Conservation (phyloP, 2,113 vertebrate genomes). For the Micronisus gabar region DNA sequence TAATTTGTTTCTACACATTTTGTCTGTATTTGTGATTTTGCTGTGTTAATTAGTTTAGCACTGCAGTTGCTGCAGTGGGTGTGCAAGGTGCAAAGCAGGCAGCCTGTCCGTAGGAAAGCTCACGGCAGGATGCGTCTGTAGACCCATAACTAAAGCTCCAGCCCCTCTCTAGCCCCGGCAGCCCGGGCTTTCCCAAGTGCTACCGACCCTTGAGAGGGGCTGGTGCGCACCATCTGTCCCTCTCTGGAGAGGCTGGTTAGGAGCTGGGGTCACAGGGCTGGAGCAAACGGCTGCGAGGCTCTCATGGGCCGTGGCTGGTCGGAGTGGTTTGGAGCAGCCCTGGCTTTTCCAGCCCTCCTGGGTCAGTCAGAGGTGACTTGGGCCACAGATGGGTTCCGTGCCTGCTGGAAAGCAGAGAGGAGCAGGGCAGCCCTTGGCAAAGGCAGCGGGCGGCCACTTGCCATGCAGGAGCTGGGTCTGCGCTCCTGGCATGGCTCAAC, state of each 20-base stretch:
- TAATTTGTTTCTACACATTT: background rate
- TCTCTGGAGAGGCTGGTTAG: background rate
- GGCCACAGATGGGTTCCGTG: background rate
- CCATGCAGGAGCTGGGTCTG: background rate
- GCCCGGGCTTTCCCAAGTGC: rapidly evolving
- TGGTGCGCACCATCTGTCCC: rapidly evolving
- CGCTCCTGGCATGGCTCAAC: background rate
- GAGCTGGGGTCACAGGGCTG: background rate
- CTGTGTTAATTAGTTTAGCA: rapidly evolving
- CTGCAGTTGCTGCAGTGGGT: background rate
- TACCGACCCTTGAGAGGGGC: background rate
- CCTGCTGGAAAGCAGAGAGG: background rate
- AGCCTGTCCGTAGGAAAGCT: background rate
- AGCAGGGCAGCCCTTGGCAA: background rate
- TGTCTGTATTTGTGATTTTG: background rate
- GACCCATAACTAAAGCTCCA: background rate
- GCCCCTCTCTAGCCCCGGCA: background rate
- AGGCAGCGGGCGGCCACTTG: background rate
- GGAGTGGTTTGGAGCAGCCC: background rate
- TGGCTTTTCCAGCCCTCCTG: background rate
- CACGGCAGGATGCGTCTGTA: rapidly evolving
- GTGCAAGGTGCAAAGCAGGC: background rate
- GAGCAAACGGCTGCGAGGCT: background rate
- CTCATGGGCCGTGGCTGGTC: background rate
- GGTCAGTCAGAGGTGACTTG: background rate